Percentiles rank a stretch among this genome's conserved stretches.
Evolutionary conservation across 2,888 invertebrate species (phyloP).

Genomic region (Doris montereyensis): DNA sequence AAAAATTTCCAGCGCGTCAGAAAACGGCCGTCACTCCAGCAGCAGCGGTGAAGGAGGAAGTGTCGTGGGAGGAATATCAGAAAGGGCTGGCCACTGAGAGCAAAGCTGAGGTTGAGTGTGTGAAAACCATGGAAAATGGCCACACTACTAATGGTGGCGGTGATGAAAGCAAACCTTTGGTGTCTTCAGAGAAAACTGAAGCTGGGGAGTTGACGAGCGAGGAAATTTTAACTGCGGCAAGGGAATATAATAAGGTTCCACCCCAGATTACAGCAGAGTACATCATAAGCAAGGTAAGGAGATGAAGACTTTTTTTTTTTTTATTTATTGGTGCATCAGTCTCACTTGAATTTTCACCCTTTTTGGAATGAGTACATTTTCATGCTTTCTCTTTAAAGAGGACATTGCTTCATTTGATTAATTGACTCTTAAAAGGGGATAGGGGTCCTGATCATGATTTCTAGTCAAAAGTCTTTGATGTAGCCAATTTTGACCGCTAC

Average conservation of each 20-base stretch:
- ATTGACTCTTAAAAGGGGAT: no score
- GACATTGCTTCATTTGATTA: no score
- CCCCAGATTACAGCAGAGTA: constrained; percentile 33
- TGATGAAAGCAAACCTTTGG: neutral
- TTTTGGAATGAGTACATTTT: no score
- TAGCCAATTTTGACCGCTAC: no score
- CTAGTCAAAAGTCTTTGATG: no score
- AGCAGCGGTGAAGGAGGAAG: neutral
- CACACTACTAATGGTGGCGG: neutral
- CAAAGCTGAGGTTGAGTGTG: constrained; percentile 13
- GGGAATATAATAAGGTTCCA: neutral
- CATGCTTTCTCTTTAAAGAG: no score
- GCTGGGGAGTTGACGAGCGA: neutral
- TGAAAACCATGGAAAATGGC: neutral
- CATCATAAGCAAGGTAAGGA: constrained; percentile 25
- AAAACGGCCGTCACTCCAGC: neutral
- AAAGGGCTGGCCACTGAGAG: neutral
- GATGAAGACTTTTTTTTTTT: neutral
- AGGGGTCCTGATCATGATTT: no score
- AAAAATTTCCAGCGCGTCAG: no score
- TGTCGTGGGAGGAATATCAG: constrained; percentile 21
- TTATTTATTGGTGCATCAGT: neutral
- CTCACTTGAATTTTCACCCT: no score
- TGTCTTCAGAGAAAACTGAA: neutral
- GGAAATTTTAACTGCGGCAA: neutral